Evolutionary conservation across 1,140 invertebrate genomes (phyloP), one percentile per base, ranked within the genome.

Genomic region (Venustaconcha ellipsiformis): DNA sequence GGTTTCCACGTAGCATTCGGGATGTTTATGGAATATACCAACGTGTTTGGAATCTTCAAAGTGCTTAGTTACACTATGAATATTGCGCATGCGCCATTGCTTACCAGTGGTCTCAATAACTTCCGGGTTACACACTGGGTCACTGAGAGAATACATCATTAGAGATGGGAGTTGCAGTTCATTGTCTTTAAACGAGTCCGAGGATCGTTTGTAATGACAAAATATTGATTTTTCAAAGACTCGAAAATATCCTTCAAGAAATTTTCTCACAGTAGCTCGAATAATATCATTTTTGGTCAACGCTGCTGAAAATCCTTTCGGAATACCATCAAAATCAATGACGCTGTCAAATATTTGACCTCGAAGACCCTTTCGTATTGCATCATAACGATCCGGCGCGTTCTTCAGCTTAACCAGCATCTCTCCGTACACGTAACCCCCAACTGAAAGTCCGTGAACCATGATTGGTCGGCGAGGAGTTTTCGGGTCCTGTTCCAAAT

Each of bases 401-500:
- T 91, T 87, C 12, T 92, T 89, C 74, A 95, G 92, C 78, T 93
- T 91, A 55, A 94, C 91, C 75, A 95, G 92, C 58, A 93, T 92
- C 89, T 97, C 96, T 14, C 95, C 94, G 93, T 94, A 95, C 75
- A 97, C 90, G 88, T 97, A 97, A 18, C 93, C 96, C 14, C 94
- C 96, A 0, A 97, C 95, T 0, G 95, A 96, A 90, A 98, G 97
- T 1, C 95, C 96, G 89, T 98, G 96, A 18, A 97, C 84, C 11
- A 96, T 84, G 67, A 96, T 91, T 59, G 94, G 94, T 17, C 92
- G 86, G 80, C 11, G 37, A 48, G 37, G 37, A 93, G 92, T 70
- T 87, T 86, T 26, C 88, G 85, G 83, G 30, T 90, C 88, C 30
- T 84, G 79, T n/a, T 93, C 88, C 80, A 65, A 88, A 85, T 96